Base-by-base conservation (phyloP, 2,113 vertebrate genomes). In the Phasianus colchicus region DNA sequence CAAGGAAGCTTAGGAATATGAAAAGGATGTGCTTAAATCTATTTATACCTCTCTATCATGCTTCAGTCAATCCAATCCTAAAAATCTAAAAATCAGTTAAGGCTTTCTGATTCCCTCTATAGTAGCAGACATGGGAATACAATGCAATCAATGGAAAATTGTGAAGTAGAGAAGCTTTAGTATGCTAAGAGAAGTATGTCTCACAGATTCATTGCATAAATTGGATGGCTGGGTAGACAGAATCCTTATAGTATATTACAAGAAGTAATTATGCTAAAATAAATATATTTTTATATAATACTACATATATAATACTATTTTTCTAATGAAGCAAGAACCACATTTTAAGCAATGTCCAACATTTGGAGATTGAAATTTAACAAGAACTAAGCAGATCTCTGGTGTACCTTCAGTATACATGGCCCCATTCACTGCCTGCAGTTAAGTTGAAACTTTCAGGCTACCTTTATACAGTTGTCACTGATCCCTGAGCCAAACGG, bases 121-220 rank as follows among this genome's bases (percentile, higher is more conserved):
- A 84, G 61, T 54, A 32, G 2, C 19, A 63, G 57, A 4, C 4
- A 57, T 18, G 10, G 48, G 34, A 88, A 43, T 61, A 47, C 13
- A 70, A 40, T 29, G 57, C 13, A 71, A 50, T 29, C 0, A 1
- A 74, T 34, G 30, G 78, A 74, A 92, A 89, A 38, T 21, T 42
- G 42, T 22, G 30, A 83, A 86, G 60, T 55, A 70, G 11, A 0
- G 1, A 71, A 77, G 22, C 27, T 64, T 24, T 69, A 45, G 15
- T 43, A 43, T 43, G 42, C 42, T 43, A 43, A 43, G 42, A 43
- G 9, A 60, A 61, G 16, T 11, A 7, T 60, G 29, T 72, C 58
- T 79, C 29, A 16, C 21, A 32, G 38, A 38, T 0, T 0, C 0
- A 0, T 24, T 83, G 43, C 34, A 52, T 43, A 30, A 52, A 69